These are phyloP conservation scores for Pteruthius melanotis DNA, from an alignment of 2,113 vertebrate genomes.

Conservation along the genomic window DNA sequence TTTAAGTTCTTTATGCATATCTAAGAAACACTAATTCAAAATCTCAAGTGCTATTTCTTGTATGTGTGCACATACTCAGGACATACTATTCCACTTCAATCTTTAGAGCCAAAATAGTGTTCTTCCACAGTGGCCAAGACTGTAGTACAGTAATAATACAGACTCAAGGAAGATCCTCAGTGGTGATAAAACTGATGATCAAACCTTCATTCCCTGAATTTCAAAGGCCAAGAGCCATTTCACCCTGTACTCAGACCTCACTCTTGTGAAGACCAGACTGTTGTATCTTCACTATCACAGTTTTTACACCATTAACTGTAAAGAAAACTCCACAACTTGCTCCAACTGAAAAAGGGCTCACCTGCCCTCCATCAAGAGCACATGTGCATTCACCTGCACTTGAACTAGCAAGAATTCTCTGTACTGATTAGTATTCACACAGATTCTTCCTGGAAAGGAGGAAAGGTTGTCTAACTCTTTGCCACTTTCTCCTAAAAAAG, in stretches of 20 bases:
- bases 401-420: not conserved
- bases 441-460: not conserved
- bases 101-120: not conserved
- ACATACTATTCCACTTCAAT: not conserved
- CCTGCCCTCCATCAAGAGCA: not conserved
- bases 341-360: not conserved
- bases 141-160: not conserved
- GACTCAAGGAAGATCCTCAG: not conserved
- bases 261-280: rapidly evolving
- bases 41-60: not conserved
- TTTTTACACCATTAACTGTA: not conserved
- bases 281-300: not conserved
- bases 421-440: not conserved
- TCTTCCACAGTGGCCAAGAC: not conserved
- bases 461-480: not conserved
- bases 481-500: not conserved
- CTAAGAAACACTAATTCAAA: not conserved
- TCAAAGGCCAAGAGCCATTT: not conserved
- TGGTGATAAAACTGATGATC: not conserved
- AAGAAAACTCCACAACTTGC: not conserved
- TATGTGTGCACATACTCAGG: not conserved
- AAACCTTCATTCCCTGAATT: not conserved
- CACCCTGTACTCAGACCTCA: not conserved
- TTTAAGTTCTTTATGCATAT: not conserved
- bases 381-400: not conserved